A percentile compares a stretch with the other conserved stretches of the same genome.
Conservation (phyloP, 2,113 vertebrate genomes). For the Embiotoca jacksoni region DNA sequence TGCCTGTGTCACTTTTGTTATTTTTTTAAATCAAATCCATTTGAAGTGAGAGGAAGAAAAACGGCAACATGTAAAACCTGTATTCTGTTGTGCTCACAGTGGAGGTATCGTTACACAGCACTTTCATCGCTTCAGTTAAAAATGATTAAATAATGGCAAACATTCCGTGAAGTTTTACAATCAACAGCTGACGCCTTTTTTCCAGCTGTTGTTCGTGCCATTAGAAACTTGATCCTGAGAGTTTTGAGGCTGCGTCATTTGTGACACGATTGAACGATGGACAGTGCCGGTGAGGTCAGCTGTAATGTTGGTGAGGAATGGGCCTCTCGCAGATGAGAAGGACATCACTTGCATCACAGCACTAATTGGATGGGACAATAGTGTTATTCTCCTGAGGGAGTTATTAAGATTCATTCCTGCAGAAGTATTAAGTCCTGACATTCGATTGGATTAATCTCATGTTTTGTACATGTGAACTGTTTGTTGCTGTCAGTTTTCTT, state of each 20-base stretch:
- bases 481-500: background rate
- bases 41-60: background rate
- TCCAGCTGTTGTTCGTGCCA: background rate
- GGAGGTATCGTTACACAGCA: background rate
- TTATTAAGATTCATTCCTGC: background rate
- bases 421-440: background rate
- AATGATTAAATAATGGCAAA: background rate
- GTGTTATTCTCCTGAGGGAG: slow-evolving; percentile 29
- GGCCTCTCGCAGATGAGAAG: slow-evolving; percentile 13
- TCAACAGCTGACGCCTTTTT: background rate
- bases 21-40: background rate
- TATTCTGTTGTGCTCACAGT: background rate
- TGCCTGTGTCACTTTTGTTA: background rate
- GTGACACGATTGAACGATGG: slow-evolving; percentile 33
- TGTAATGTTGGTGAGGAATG: background rate
- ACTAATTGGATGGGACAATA: slow-evolving; percentile 50
- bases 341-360: slow-evolving; percentile 14
- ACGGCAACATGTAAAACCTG: background rate
- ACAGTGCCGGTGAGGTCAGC: background rate
- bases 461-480: background rate
- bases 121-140: background rate
- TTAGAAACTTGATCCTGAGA: too few species aligned
- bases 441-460: background rate
- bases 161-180: background rate
- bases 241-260: too few species aligned